These are phyloP conservation scores for Erethizon dorsatum DNA, from an alignment of 2,797 vertebrate genomes.

Conservation along the genomic window DNA sequence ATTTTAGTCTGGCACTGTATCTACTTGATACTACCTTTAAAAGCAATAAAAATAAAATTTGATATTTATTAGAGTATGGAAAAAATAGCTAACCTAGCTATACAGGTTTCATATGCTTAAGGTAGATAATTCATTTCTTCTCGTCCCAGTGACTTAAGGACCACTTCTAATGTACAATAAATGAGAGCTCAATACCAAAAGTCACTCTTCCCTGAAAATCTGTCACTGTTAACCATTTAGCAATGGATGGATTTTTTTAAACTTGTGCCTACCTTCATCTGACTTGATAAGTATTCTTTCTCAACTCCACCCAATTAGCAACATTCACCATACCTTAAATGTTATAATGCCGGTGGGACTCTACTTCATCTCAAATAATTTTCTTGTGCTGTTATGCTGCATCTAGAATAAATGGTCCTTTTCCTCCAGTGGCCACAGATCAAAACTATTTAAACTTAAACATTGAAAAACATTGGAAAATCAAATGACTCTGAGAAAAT, in stretches of 20 bases:
- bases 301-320: background rate
- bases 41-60: background rate
- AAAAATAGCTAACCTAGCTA: slow-evolving; percentile 8
- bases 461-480: background rate
- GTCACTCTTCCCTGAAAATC: background rate
- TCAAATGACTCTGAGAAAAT: slow-evolving; percentile 22
- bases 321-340: background rate
- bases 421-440: slow-evolving; percentile 18
- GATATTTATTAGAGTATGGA: slow-evolving; percentile 16
- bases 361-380: background rate
- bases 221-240: background rate
- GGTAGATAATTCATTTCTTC: background rate
- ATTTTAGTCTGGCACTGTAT: background rate
- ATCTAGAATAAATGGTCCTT: background rate
- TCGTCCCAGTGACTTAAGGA: background rate
- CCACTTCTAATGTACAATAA: background rate
- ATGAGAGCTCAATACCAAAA: background rate
- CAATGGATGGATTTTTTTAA: background rate
- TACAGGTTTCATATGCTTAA: background rate
- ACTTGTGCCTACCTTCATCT: background rate
- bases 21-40: background rate
- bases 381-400: background rate
- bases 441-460: slow-evolving; percentile 31
- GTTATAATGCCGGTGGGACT: background rate
- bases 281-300: background rate